Conservation (phyloP, 2,797 vertebrate genomes). For the Cercopithecus hamlyni region DNA sequence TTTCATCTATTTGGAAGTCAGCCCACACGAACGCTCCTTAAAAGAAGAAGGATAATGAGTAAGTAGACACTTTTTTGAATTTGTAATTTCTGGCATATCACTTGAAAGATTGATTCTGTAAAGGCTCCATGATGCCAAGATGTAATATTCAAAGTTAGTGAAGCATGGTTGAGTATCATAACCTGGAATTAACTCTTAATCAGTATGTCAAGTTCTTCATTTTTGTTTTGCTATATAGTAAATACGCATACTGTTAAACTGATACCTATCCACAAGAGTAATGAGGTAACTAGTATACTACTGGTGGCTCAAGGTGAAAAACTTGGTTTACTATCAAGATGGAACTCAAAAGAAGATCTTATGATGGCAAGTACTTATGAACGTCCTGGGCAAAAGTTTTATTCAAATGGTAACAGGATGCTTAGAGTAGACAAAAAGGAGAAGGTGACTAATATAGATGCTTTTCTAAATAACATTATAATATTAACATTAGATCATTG, state of each 20-base stretch:
- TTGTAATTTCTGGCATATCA: neutral
- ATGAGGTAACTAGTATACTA: neutral
- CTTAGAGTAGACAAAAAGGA: neutral
- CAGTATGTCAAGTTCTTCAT: neutral
- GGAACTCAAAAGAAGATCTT: neutral
- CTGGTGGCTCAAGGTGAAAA: neutral
- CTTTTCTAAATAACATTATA: neutral
- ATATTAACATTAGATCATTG: neutral
- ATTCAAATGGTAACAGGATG: neutral
- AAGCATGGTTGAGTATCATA: neutral
- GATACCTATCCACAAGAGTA: neutral
- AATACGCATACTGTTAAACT: neutral
- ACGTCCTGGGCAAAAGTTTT: neutral
- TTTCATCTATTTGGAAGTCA: constrained; percentile 19
- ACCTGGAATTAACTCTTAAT: neutral
- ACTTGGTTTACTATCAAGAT: neutral
- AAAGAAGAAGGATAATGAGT: neutral
- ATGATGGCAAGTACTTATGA: neutral
- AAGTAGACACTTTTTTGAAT: neutral
- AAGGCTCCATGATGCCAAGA: neutral
- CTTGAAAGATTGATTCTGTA: neutral
- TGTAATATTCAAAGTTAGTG: neutral
- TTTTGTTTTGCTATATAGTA: neutral
- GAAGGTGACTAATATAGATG: neutral
- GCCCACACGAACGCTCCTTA: neutral